Conservation (phyloP, 2,888 invertebrate species). For the Drosophila emarginata region DNA sequence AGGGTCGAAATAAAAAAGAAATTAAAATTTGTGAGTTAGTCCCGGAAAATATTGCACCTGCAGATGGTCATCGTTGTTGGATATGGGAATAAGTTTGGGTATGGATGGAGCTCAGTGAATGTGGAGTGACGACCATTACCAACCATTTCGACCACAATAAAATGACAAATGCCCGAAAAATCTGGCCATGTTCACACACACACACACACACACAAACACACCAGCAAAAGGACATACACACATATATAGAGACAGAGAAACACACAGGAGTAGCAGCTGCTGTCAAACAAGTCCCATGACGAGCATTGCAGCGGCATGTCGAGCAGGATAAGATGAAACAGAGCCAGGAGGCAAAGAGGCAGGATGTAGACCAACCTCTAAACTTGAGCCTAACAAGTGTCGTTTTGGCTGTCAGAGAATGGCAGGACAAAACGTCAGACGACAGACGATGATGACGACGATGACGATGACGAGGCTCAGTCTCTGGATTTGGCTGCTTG, state of each 20-base stretch:
- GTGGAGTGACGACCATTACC: conserved; percentile 56
- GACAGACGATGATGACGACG: conserved; percentile 27
- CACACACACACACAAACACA: conserved; percentile 8
- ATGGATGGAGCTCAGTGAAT: not conserved
- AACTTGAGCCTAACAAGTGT: conserved; percentile 75
- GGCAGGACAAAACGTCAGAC: conserved; percentile 25
- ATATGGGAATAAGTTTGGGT: not conserved
- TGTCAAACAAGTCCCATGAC: conserved; percentile 75
- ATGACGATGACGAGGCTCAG: conserved; percentile 11
- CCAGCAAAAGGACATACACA: conserved; percentile 4
- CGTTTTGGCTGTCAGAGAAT: conserved; percentile 62
- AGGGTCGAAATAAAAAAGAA: conserved; percentile 67
- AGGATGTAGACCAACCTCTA: conserved; percentile 15
- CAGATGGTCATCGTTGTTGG: conserved; percentile 44
- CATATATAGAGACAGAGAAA: not conserved
- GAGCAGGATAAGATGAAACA: conserved; percentile 8
- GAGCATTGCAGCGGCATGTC: conserved; percentile 63
- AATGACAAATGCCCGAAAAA: conserved; percentile 76
- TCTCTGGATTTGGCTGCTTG: not conserved
- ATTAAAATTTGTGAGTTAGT: conserved; percentile 66
- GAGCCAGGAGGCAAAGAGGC: conserved; percentile 16
- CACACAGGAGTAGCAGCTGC: conserved; percentile 53
- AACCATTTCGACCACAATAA: conserved; percentile 71
- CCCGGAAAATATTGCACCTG: conserved; percentile 69
- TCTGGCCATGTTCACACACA: conserved; percentile 68